phyloP scores from a whole-genome alignment of 2,888 invertebrate species.

The Gryllus longicercus region DNA sequence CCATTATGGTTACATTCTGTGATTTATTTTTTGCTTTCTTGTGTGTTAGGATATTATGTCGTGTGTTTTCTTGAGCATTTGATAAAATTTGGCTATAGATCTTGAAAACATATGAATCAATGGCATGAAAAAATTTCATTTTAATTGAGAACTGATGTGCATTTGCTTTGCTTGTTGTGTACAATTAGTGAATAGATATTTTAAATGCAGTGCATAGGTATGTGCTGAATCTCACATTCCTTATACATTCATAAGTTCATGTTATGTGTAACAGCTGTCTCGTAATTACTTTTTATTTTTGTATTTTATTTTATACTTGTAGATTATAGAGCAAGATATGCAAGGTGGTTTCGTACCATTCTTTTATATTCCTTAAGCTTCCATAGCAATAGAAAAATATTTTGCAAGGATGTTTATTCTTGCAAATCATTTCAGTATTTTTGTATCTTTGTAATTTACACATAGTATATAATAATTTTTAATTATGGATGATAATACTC shows the following conservation, averaged over 20 bases:
- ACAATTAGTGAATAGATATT: not conserved
- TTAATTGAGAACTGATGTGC: not conserved
- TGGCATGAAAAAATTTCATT: not conserved
- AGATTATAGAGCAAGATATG: no score
- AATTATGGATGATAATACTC: not conserved
- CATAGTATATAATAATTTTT: not conserved
- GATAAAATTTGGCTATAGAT: not conserved
- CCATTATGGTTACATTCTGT: not conserved
- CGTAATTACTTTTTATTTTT: not conserved
- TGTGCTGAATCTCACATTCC: constrained; percentile 4
- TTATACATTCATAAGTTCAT: not conserved
- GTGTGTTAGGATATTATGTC: not conserved
- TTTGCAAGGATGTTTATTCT: not conserved
- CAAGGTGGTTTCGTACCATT: not conserved
- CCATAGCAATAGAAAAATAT: not conserved
- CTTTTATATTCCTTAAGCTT: not conserved
- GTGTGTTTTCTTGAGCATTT: not conserved
- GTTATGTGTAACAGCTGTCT: not conserved
- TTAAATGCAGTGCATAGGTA: not conserved
- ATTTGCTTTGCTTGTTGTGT: not conserved
- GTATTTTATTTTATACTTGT: not conserved
- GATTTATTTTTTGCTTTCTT: not conserved
- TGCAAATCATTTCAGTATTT: not conserved
- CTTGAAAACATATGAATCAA: not conserved
- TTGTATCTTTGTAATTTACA: not conserved